These are phyloP conservation scores for Oscheius sp. DNA, from an alignment of 2,888 invertebrate species.

Conservation along the genomic window DNA sequence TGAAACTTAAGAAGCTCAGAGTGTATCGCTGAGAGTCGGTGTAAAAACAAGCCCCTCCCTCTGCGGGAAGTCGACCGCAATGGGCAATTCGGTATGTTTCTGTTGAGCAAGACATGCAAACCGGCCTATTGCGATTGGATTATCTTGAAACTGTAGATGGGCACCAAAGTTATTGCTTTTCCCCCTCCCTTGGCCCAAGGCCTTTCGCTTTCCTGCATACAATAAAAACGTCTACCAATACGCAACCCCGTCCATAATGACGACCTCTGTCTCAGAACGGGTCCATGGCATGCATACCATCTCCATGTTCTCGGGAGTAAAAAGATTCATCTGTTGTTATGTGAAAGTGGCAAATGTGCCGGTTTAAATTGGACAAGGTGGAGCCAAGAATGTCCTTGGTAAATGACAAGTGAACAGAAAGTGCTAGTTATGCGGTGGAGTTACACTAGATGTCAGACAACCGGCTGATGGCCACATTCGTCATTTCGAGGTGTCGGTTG, in stretches of 20 bases:
- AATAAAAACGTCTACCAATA: slow-evolving; percentile 14
- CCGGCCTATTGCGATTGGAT: slow-evolving; percentile 31
- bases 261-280: slow-evolving; percentile 28
- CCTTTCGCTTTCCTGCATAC: slow-evolving; percentile 18
- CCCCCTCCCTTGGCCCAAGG: slow-evolving; percentile 8
- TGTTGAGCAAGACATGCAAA: slow-evolving; percentile 19
- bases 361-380: background rate
- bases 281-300: slow-evolving; percentile 30
- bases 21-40: background rate
- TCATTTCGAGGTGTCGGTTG: slow-evolving; percentile 31
- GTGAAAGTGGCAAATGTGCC: slow-evolving; percentile 1
- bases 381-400: background rate
- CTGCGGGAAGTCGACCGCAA: slow-evolving; percentile 24
- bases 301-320: slow-evolving; percentile 3
- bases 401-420: slow-evolving; percentile 23
- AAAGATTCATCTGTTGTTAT: background rate
- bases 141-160: slow-evolving; percentile 37
- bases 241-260: slow-evolving; percentile 32
- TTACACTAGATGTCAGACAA: slow-evolving; percentile 35
- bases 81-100: slow-evolving; percentile 33
- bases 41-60: slow-evolving; percentile 31
- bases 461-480: slow-evolving; percentile 30
- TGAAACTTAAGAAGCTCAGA: slow-evolving; percentile 25
- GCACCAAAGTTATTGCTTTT: slow-evolving; percentile 31
- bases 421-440: slow-evolving; percentile 33